Conservation (phyloP, 2,113 vertebrate species). For the Mesoclemmys tuberculata region DNA sequence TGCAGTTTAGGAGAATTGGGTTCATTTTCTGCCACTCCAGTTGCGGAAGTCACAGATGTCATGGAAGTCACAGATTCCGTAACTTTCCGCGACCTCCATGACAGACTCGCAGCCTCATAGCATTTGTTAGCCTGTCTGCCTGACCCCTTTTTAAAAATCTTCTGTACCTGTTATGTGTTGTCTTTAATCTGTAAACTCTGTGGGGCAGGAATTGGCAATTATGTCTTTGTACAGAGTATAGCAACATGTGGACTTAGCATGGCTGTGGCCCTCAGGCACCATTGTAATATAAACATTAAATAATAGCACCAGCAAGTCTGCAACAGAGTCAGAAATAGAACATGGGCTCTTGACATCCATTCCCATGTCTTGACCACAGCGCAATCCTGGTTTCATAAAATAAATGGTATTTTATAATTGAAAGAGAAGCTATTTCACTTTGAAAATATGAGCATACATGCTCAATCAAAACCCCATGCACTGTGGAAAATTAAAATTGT, state of each 20-base stretch:
- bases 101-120: no score
- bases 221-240: neutral
- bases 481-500: neutral
- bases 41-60: no score
- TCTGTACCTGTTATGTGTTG: neutral
- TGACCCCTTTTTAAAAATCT: neutral
- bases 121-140: neutral
- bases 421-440: conserved; percentile 53
- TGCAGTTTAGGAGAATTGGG: neutral
- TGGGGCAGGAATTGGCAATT: neutral
- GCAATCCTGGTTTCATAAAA: conserved; percentile 9
- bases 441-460: neutral
- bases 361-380: neutral
- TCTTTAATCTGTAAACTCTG: neutral
- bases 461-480: neutral
- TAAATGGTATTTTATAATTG: conserved; percentile 24
- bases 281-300: neutral
- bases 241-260: neutral
- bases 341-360: neutral
- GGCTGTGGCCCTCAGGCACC: neutral
- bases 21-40: neutral
- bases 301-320: conserved; percentile 3
- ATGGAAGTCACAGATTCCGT: no score
- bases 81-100: no score
- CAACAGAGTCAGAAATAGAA: conserved; percentile 18